Evolutionary conservation across 2,113 vertebrate genomes (phyloP), one percentile per base, ranked within the genome.

Genomic region (Propithecus coquereli): DNA sequence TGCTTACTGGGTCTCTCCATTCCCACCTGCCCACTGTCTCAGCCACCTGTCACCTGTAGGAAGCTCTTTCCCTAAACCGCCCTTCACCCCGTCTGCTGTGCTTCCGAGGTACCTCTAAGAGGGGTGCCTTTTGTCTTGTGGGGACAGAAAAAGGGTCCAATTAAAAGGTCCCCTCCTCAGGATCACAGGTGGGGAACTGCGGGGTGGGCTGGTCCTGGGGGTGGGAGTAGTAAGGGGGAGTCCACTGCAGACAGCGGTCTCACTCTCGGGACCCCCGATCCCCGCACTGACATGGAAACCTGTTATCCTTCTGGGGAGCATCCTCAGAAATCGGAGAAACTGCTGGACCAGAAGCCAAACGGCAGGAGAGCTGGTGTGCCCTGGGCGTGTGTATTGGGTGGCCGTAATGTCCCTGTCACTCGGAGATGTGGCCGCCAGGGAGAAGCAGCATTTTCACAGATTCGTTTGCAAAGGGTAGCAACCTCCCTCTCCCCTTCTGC

Each of bases 21-120:
- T 23, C 16, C 73, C 2, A 18, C 50, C 65, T 17, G 13, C n/a
- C 45, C 16, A 2, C 18, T 45, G 2, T 13, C 4, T 47, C 3
- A 66, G 43, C 66, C 50, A 4, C 16, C 22, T 4, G 20, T 9
- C 68, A 63, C 13, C 2, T 0, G 16, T 0, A 84, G 30, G 47
- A 79, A 63, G 23, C 30, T 59, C 43, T 73, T 47, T 59, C 40
- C 34, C 34, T 20, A 59, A 3, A 7, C 3, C 14, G 40, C 1
- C 14, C 30, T 68, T n/a, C 57, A 32, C 27, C 6, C 30, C 5
- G 27, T 3, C 45, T 6, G 14, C 37, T 27, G 8, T 18, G 50
- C 8, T 16, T 61, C 32, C 54, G 3, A 84, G 17, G 20, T 12
- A 63, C 45, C 52, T 50, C 65, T 25, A 45, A 10, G 43, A 77